phyloP scores from a whole-genome alignment of 2,113 vertebrate genomes.

The Psilopsiagon aymara region DNA sequence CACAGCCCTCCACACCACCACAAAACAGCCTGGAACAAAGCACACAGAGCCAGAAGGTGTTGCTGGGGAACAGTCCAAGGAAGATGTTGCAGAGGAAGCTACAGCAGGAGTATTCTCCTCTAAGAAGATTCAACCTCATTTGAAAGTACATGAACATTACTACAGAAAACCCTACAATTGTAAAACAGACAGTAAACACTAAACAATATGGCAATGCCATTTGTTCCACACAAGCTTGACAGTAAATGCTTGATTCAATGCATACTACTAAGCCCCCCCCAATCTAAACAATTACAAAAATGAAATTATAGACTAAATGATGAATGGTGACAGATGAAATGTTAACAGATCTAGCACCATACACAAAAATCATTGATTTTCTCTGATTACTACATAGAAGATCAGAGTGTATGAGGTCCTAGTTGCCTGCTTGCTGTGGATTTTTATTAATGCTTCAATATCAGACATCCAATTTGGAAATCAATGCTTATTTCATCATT shows the following conservation, averaged over 20 bases:
- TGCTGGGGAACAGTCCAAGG: background rate
- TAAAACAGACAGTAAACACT: background rate
- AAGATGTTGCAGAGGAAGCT: background rate
- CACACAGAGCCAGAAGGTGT: background rate
- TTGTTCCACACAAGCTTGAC: conserved; percentile 6
- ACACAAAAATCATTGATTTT: conserved; percentile 77
- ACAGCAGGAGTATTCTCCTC: background rate
- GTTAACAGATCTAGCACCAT: conserved; percentile 67
- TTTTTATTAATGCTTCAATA: conserved; percentile 82
- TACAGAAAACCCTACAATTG: background rate
- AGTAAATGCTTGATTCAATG: conserved; percentile 35
- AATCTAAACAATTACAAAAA: conserved; percentile 51
- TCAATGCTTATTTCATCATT: conserved; percentile 86
- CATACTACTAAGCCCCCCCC: conserved; percentile 54
- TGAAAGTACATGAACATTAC: background rate
- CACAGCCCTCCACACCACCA: background rate
- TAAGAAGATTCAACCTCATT: background rate
- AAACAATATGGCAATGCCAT: background rate
- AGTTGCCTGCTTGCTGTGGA: conserved; percentile 72
- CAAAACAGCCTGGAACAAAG: background rate
- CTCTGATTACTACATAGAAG: conserved; percentile 74
- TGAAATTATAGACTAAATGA: conserved; percentile 69
- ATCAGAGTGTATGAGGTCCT: conserved; percentile 75
- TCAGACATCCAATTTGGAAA: conserved; percentile 82
- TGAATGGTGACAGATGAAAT: conserved; percentile 66